These are phyloP conservation scores for Brachymystax lenok DNA, from an alignment of 2,797 vertebrate genomes.

Conservation along the genomic window DNA sequence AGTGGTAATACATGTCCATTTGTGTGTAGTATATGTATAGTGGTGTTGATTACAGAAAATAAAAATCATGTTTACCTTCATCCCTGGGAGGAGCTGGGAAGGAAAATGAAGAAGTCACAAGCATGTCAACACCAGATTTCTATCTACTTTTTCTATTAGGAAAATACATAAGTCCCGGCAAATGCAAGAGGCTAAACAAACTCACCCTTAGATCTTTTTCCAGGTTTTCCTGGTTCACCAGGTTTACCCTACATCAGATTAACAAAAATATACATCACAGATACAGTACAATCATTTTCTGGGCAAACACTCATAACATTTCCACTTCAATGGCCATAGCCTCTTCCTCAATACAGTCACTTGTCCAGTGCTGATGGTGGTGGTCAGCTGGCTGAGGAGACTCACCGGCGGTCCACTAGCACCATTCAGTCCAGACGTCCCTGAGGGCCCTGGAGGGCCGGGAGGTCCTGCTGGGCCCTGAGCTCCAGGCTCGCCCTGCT, in stretches of 20 bases:
- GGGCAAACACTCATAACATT: not conserved
- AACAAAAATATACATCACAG: not conserved
- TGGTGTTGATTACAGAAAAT: not conserved
- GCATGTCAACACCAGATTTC: conserved; percentile 7
- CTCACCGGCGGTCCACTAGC: conserved; percentile 85
- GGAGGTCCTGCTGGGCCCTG: conserved; percentile 92
- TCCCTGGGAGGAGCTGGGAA: conserved; percentile 73
- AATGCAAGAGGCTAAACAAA: conserved; percentile 7
- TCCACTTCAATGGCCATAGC: not conserved
- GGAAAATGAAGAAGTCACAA: conserved; percentile 25
- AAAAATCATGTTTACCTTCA: conserved; percentile 70
- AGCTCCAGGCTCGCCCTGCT: conserved; percentile 92
- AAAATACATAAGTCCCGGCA: conserved; percentile 5
- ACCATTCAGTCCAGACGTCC: conserved; percentile 80
- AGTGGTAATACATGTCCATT: not conserved
- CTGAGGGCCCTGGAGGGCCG: conserved; percentile 85
- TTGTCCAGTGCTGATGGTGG: not conserved
- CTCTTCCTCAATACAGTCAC: not conserved
- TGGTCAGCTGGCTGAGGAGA: conserved; percentile 24
- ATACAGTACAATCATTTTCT: not conserved
- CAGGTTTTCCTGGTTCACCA: conserved; percentile 85
- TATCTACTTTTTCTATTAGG: not conserved
- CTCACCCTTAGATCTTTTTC: conserved; percentile 87
- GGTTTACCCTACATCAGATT: conserved; percentile 76
- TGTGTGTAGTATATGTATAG: not conserved